phyloP scores from a whole-genome alignment of 2,113 vertebrate genomes.

The Hirundichthys speculiger region DNA sequence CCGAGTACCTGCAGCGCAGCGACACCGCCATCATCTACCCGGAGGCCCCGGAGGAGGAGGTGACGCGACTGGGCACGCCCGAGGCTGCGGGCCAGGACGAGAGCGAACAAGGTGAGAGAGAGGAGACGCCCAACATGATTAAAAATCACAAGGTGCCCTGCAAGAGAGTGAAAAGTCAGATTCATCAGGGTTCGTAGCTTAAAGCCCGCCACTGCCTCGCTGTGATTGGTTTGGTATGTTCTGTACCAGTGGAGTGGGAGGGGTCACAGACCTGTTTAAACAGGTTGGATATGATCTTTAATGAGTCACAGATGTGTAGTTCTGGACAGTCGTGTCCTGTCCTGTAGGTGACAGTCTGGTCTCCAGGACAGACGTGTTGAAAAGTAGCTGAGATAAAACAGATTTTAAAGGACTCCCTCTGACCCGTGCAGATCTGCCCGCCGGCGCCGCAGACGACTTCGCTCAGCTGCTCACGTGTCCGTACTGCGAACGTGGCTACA shows the following conservation, averaged over 20 bases:
- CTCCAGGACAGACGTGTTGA: neutral
- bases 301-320: too few relatives aligned
- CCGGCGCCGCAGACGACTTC: slow-evolving; percentile 93
- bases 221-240: too few relatives aligned
- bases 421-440: slow-evolving; percentile 85
- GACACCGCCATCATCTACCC: slow-evolving; percentile 98
- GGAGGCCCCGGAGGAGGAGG: slow-evolving; percentile 95
- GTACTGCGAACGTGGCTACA: slow-evolving; percentile 96
- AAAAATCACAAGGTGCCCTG: too few relatives aligned
- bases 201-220: too few relatives aligned
- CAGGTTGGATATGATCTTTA: too few relatives aligned
- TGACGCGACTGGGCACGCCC: slow-evolving; percentile 90
- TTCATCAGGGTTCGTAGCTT: too few relatives aligned
- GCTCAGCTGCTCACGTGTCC: slow-evolving; percentile 97
- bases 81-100: slow-evolving; percentile 92
- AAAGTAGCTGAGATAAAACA: neutral
- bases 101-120: slow-evolving; percentile 89
- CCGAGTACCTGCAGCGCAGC: slow-evolving; percentile 92
- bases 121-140: neutral
- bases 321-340: too few relatives aligned
- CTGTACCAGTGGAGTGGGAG: too few relatives aligned
- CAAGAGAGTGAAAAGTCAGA: too few relatives aligned
- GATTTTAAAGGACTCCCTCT: neutral
- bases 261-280: too few relatives aligned
- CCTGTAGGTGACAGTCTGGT: too few relatives aligned